Evolutionary conservation across 2,888 invertebrate species (phyloP).

Genomic region (Trissonchulus sp.): DNA sequence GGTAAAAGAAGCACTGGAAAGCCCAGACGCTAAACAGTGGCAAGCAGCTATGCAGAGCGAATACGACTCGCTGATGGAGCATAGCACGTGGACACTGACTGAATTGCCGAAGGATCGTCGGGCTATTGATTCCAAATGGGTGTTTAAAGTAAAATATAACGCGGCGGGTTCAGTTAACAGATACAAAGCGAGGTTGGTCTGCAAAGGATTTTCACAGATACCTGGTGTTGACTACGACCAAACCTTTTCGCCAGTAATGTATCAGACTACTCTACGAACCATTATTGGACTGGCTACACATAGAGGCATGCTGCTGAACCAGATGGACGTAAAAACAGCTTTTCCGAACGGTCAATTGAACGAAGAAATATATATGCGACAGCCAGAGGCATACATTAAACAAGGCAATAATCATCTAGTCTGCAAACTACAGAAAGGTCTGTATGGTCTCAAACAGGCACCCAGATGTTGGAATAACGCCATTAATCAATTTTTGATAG

Average conservation of each 20-base stretch:
- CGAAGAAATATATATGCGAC: slow-evolving; percentile 39
- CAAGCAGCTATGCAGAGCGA: slow-evolving; percentile 33
- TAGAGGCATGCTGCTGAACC: slow-evolving; percentile 34
- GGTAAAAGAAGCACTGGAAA: slow-evolving; percentile 31
- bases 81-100: slow-evolving; percentile 38
- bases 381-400: slow-evolving; percentile 37
- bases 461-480: slow-evolving; percentile 37
- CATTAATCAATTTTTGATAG: slow-evolving; percentile 31
- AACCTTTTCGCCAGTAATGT: slow-evolving; percentile 40
- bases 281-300: slow-evolving; percentile 35
- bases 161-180: slow-evolving; percentile 35
- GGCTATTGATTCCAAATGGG: slow-evolving; percentile 38
- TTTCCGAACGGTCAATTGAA: slow-evolving; percentile 38
- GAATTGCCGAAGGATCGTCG: slow-evolving; percentile 32
- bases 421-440: slow-evolving; percentile 37
- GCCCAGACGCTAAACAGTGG: slow-evolving; percentile 33
- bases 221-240: slow-evolving; percentile 39
- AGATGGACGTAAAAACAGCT: slow-evolving; percentile 41
- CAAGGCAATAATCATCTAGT: slow-evolving; percentile 35
- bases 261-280: slow-evolving; percentile 34
- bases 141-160: slow-evolving; percentile 39
- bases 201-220: slow-evolving; percentile 37
- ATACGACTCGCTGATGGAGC: slow-evolving; percentile 33
- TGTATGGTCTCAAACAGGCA: slow-evolving; percentile 39
- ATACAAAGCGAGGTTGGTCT: slow-evolving; percentile 40